Conservation (phyloP, 2,797 vertebrate genomes). For the Emys orbicularis region DNA sequence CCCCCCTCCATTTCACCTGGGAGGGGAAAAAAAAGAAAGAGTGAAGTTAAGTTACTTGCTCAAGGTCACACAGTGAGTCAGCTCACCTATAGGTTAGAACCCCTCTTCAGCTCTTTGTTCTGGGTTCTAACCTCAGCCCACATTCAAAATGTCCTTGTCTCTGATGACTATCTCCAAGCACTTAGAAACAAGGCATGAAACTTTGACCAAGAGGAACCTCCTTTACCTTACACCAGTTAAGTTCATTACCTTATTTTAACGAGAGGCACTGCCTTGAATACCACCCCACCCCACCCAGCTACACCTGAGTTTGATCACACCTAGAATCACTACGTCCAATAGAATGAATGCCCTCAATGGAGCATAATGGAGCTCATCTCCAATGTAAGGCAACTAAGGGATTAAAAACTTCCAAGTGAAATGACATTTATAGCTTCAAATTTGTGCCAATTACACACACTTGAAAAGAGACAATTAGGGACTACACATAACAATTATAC, state of each 20-base stretch:
- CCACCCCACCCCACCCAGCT: accelerated
- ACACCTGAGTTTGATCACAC: not conserved
- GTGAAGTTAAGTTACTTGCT: not conserved
- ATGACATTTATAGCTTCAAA: not conserved
- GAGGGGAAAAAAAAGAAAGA: not conserved
- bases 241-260: not conserved
- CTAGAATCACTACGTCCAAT: not conserved
- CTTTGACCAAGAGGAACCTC: not conserved
- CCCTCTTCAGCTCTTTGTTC: not conserved
- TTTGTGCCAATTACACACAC: not conserved
- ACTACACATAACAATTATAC: slow-evolving; percentile 22
- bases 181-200: not conserved
- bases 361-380: not conserved
- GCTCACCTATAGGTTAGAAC: not conserved
- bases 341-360: not conserved
- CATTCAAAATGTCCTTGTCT: not conserved
- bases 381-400: not conserved
- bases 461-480: slow-evolving; percentile 39
- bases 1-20: not conserved
- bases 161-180: accelerated
- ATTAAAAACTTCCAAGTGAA: not conserved
- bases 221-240: not conserved
- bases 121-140: not conserved
- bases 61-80: not conserved
- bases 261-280: slow-evolving; percentile 1